phyloP scores from a whole-genome alignment of 2,888 invertebrate species.

The Agonopterix heracliana region DNA sequence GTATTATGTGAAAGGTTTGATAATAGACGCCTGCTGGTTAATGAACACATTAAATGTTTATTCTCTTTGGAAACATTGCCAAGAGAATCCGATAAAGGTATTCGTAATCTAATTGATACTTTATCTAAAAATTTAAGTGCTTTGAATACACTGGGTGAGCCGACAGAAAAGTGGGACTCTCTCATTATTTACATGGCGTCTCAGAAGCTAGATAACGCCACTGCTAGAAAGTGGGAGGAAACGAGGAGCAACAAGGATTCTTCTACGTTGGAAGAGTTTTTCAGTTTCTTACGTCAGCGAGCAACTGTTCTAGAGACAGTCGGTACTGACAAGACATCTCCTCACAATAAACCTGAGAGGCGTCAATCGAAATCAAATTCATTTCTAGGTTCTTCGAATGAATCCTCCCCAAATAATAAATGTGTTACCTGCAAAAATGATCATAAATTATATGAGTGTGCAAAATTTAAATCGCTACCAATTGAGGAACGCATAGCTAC shows the following conservation, averaged over 20 bases:
- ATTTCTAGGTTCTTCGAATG: background rate
- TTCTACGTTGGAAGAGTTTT: slow-evolving; percentile 8
- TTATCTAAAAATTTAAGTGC: slow-evolving; percentile 11
- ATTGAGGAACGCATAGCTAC: slow-evolving; percentile 4
- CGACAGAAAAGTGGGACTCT: slow-evolving; percentile 11
- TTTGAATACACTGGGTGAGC: slow-evolving; percentile 9
- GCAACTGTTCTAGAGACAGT: slow-evolving; percentile 10
- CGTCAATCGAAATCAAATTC: background rate
- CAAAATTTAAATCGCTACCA: slow-evolving; percentile 5
- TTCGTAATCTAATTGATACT: slow-evolving; percentile 10
- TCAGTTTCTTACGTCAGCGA: slow-evolving; percentile 8
- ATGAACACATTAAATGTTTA: slow-evolving; percentile 14
- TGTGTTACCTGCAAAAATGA: slow-evolving; percentile 1
- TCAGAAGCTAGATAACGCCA: slow-evolving; percentile 9
- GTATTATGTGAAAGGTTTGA: slow-evolving; percentile 10
- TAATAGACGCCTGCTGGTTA: slow-evolving; percentile 12
- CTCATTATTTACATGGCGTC: slow-evolving; percentile 14
- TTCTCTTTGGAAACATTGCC: slow-evolving; percentile 9
- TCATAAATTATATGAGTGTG: slow-evolving; percentile 6
- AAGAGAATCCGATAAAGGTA: slow-evolving; percentile 6
- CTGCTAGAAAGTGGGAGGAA: slow-evolving; percentile 13
- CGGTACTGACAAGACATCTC: slow-evolving; percentile 3
- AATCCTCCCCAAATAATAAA: background rate
- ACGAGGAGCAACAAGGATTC: slow-evolving; percentile 3
- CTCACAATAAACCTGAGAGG: background rate